Evolutionary conservation across 2,113 vertebrate genomes (phyloP).

Genomic region (Oenanthe melanoleuca): DNA sequence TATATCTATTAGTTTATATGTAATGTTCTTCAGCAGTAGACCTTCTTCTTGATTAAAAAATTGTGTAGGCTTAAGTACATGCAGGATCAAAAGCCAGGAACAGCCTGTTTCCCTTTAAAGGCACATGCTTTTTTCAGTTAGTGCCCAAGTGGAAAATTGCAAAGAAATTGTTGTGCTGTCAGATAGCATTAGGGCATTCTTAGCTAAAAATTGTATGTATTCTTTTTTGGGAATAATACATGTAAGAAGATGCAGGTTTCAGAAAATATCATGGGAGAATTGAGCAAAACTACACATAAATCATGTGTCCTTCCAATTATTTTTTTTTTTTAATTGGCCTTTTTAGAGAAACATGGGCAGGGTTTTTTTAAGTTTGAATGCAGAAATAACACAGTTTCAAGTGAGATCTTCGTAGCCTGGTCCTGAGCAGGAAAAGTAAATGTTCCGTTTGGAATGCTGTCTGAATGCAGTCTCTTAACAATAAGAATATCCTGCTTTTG

Average conservation of each 20-base stretch:
- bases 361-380: neutral
- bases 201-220: neutral
- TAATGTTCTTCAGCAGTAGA: neutral
- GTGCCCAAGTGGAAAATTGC: constrained; percentile 30
- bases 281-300: neutral
- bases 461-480: neutral
- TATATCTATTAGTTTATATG: neutral
- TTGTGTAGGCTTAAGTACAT: neutral
- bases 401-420: neutral
- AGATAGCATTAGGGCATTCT: neutral
- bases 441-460: neutral
- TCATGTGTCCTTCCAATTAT: neutral
- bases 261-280: neutral
- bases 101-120: neutral
- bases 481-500: neutral
- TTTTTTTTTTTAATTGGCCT: neutral
- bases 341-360: neutral
- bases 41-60: neutral
- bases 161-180: constrained; percentile 5
- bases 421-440: neutral
- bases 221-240: neutral
- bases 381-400: neutral
- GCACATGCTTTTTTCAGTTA: neutral
- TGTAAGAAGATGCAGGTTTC: neutral
- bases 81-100: neutral